phyloP scores from a whole-genome alignment of 2,888 invertebrate genomes.

The Neelides folsomi region DNA sequence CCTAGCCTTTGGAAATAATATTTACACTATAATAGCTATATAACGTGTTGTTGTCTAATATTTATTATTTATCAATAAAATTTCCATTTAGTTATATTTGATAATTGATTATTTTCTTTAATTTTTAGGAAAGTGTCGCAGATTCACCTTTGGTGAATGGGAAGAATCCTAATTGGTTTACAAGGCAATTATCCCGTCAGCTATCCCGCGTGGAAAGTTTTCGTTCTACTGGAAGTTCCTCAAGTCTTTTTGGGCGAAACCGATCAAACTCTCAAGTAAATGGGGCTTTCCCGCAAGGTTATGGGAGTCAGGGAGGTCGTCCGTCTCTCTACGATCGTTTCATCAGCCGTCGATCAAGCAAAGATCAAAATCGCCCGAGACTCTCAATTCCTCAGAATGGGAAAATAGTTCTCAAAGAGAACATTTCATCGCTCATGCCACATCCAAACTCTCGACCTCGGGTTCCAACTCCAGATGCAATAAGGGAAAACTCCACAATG shows the following conservation, averaged over 20 bases:
- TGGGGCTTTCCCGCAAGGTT: conserved; percentile 14
- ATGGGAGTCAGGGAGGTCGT: conserved; percentile 42
- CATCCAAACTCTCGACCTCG: conserved; percentile 47
- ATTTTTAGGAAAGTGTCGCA: conserved; percentile 60
- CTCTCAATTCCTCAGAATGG: conserved; percentile 9
- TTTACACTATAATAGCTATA: too few relatives aligned
- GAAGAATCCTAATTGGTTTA: conserved; percentile 63
- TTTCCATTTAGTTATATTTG: too few relatives aligned
- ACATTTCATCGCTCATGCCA: conserved; percentile 13
- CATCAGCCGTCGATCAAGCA: conserved; percentile 64
- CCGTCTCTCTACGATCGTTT: conserved; percentile 72
- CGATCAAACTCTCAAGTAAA: conserved; percentile 15
- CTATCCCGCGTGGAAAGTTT: conserved; percentile 67
- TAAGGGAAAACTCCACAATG: conserved; percentile 48
- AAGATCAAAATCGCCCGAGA: conserved; percentile 42
- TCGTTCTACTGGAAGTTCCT: conserved; percentile 56
- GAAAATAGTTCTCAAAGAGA: conserved; percentile 11
- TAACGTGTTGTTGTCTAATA: too few relatives aligned
- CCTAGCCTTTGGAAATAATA: too few relatives aligned
- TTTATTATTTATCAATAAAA: too few relatives aligned
- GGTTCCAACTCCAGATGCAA: conserved; percentile 76
- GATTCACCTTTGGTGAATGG: conserved; percentile 76
- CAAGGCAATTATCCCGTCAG: conserved; percentile 57
- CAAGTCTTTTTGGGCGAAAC: conserved; percentile 25
- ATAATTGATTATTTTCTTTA: conserved; percentile 7